phyloP scores from a whole-genome alignment of 2,888 invertebrate species.

The Trissolcus japonicus region DNA sequence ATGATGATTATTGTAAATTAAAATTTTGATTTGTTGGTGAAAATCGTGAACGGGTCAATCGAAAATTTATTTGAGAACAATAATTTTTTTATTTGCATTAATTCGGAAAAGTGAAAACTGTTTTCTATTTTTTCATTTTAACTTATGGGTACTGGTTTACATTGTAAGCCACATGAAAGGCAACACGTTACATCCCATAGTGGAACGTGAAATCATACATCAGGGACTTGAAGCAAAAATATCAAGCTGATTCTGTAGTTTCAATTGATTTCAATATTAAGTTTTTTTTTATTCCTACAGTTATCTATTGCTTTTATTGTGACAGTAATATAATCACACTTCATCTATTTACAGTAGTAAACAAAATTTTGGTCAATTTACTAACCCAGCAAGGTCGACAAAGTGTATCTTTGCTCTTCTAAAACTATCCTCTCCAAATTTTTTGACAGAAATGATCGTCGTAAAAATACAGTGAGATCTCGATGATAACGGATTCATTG shows the following conservation, averaged over 20 bases:
- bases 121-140: background rate
- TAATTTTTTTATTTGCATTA: background rate
- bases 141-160: background rate
- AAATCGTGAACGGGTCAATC: background rate
- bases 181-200: background rate
- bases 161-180: background rate
- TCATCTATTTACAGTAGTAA: no score
- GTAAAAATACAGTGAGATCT: constrained; percentile 79
- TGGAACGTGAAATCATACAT: background rate
- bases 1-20: background rate
- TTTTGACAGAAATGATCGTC: constrained; percentile 75
- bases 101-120: background rate
- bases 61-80: background rate
- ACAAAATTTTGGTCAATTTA: background rate
- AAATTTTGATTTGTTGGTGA: background rate
- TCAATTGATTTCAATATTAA: background rate
- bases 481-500: constrained; percentile 78
- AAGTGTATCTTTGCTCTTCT: constrained; percentile 78
- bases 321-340: no score
- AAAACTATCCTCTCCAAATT: constrained; percentile 69
- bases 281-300: background rate
- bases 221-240: background rate
- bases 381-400: constrained; percentile 79
- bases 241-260: background rate
- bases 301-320: no score